Evolutionary conservation across 2,797 vertebrate species (phyloP).

Genomic region (Buphagus erythrorhynchus): DNA sequence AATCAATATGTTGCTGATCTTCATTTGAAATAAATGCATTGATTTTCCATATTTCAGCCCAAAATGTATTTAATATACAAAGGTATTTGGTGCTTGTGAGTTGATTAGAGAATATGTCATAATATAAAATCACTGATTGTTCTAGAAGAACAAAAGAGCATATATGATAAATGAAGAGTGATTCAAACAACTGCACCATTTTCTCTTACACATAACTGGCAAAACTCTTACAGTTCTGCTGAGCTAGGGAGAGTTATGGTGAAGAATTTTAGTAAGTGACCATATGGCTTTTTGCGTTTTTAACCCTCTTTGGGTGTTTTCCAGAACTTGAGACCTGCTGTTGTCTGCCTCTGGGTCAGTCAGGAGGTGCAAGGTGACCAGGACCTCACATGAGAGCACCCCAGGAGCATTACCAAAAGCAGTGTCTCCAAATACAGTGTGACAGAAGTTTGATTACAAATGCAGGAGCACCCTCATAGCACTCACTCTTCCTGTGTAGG

Average conservation of each 20-base stretch:
- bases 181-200: not conserved
- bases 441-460: not conserved
- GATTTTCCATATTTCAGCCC: conserved; percentile 3
- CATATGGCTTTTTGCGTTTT: not conserved
- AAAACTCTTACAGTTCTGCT: not conserved
- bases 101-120: not conserved
- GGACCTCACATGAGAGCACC: not conserved
- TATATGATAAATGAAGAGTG: not conserved
- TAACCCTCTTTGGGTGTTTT: not conserved
- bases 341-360: not conserved
- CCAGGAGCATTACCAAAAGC: not conserved
- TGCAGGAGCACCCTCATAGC: not conserved
- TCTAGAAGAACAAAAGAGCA: not conserved
- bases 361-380: not conserved
- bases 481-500: not conserved
- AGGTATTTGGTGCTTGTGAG: not conserved
- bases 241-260: not conserved
- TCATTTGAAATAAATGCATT: not conserved
- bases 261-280: not conserved
- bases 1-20: not conserved
- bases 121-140: not conserved
- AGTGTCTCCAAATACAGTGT: not conserved
- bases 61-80: not conserved
- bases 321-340: not conserved
- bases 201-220: not conserved